Base-by-base conservation (phyloP, 2,888 invertebrate genomes). In the Aporophyla lueneburgensis region DNA sequence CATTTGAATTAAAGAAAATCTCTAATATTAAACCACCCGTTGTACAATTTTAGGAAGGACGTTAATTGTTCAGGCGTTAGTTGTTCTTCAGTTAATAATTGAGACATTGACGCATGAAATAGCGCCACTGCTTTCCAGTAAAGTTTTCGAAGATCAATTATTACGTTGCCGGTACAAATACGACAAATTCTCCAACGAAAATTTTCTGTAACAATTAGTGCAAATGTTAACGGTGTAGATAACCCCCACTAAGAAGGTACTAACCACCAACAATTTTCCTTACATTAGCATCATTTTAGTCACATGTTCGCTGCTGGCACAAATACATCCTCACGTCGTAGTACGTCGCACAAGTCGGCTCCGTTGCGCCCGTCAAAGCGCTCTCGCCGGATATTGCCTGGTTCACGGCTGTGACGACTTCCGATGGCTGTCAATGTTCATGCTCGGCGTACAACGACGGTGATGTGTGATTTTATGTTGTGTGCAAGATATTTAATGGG, bases 341-440 rank as follows among this genome's bases (percentile, higher is more conserved):
- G 33, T 53, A 58, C 33, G 65, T 86, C 80, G 81, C 74, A 76
- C 84, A 78, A 87, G 87, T 87, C 88, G 82, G 85, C 83, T 80
- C 78, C 83, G 82, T 88, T 70, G 87, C 85, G 81, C 85, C 81
- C 88, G 84, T 86, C 87, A 88, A 86, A 87, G 86, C 89, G 82
- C 71, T 84, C 81, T 79, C 74, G 65, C 87, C 91, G 93, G 93
- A 93, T 93, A 93, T 93, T 93, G 91, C 91, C 89, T 88, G 91
- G 92, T 89, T 92, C 91, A 90, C 89, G 91, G 90, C 87, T 87
- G 91, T 90, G 93, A 92, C 90, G 89, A 91, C 89, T 92, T 92
- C 93, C 93, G 91, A 85, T 86, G 75, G 79, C 83, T 89, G 88
- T 86, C 86, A 80, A 79, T 78, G 70, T 76, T 75, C 81, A 76